These are phyloP conservation scores for Nyctibius grandis DNA, from an alignment of 2,797 vertebrate species.

Conservation along the genomic window DNA sequence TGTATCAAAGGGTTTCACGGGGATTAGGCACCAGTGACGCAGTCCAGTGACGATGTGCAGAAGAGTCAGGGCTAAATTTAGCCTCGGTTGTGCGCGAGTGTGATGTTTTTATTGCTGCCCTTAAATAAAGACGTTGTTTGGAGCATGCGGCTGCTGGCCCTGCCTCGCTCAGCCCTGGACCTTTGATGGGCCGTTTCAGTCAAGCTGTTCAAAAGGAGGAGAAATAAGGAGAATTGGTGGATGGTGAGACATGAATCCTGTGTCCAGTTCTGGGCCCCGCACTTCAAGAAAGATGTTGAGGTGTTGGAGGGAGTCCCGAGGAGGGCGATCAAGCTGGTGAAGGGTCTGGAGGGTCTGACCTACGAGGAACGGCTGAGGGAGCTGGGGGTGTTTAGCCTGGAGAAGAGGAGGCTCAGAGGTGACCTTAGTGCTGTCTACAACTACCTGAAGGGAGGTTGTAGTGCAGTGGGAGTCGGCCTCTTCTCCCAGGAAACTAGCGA, in stretches of 20 bases:
- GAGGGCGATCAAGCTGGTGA: too few relatives aligned
- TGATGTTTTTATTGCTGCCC: not conserved
- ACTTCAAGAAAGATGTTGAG: too few relatives aligned
- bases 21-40: not conserved
- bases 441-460: too few relatives aligned
- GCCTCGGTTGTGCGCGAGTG: not conserved
- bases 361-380: too few relatives aligned
- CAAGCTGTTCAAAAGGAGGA: not conserved
- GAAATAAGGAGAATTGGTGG: not conserved
- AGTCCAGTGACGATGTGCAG: not conserved
- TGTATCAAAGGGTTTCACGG: not conserved
- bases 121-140: not conserved
- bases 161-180: not conserved
- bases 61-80: slow-evolving; percentile 38
- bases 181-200: not conserved
- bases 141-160: not conserved
- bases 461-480: too few relatives aligned
- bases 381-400: too few relatives aligned
- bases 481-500: too few relatives aligned
- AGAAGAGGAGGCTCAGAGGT: too few relatives aligned
- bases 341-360: too few relatives aligned
- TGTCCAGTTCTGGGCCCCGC: too few relatives aligned
- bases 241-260: not conserved
- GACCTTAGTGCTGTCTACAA: too few relatives aligned
- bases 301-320: too few relatives aligned